These are phyloP conservation scores for Lepidurus arcticus DNA, from an alignment of 1,140 invertebrate genomes.

Conservation along the genomic window DNA sequence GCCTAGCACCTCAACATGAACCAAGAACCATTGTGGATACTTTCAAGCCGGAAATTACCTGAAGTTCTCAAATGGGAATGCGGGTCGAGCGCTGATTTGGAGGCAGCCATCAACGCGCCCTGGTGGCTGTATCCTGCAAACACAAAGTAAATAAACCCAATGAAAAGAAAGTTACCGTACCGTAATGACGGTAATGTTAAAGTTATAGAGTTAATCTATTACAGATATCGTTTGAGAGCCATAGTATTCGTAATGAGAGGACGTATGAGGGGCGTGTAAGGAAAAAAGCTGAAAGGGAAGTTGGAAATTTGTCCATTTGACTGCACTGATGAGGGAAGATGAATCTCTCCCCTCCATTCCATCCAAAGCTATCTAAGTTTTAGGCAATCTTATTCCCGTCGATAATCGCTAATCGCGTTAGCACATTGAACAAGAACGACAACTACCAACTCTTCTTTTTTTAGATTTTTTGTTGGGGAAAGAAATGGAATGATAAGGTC, in stretches of 20 bases:
- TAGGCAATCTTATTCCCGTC: not conserved
- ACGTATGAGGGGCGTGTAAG: no score
- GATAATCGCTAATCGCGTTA: not conserved
- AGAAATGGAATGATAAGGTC: not conserved
- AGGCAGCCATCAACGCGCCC: not conserved
- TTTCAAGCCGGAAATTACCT: not conserved
- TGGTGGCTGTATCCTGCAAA: not conserved
- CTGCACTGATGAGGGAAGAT: not conserved
- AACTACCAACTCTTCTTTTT: not conserved
- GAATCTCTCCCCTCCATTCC: not conserved
- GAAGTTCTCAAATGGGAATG: slow-evolving; percentile 15
- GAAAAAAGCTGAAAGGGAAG: not conserved
- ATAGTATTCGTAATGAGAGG: no score
- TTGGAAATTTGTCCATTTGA: slow-evolving; percentile 1
- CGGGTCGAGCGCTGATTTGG: slow-evolving; percentile 4
- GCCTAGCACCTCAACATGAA: not conserved
- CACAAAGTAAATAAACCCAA: not conserved
- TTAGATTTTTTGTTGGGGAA: not conserved
- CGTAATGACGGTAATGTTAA: no score
- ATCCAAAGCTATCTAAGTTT: slow-evolving; percentile 4
- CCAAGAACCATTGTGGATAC: not conserved
- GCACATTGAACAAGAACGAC: not conserved
- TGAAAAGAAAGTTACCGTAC: not conserved
- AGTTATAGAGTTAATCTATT: no score
- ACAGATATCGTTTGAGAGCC: no score